Base-by-base conservation (phyloP, 2,888 invertebrate species). In the Philopedon plagiatum region DNA sequence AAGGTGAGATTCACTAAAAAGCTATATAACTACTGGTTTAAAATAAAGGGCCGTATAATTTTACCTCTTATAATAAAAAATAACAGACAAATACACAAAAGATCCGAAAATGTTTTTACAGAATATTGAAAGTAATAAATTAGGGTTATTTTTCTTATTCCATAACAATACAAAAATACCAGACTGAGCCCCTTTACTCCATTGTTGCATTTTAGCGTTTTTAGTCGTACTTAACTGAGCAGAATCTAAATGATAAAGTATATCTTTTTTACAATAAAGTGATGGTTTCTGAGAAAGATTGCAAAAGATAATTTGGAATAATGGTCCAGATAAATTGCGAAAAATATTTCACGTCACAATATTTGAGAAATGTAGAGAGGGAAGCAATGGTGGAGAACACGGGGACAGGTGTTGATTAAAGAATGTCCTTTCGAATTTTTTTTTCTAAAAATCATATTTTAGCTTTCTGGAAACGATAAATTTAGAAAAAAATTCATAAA, bases 221-320 rank as follows among this genome's bases (percentile, higher is more conserved):
- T 44, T 44, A 44, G 18, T 44, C 19, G 9, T 9, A 1, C 19
- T 44, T 19, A 44, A 44, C 44, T 19, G n/a, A n/a, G 18, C 13
- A 19, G 1, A 18, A 44, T 44, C 11, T 9, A 15, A 9, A 44
- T 19, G 44, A 44, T 44, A 44, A 44, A 44, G 44, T 44, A 15
- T 19, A 44, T 44, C 18, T 44, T 13, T 3, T 44, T 44, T 15
- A 44, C 19, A 44, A 44, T 44, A 44, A 44, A 44, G 44, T 44
- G 19, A 44, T 15, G 11, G 1, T 44, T 44, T 4, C 44, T 19
- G 15, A 9, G 8, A 19, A 19, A 44, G 44, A 18, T 44, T 44
- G 44, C 8, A 9, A 44, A 44, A 19, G 15, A 18, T 44, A 44
- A 44, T 44, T 44, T 44, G 44, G 19, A 44, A 44, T 44, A 44